Evolutionary conservation across 2,113 vertebrate genomes (phyloP), one percentile per base, ranked within the genome.

Genomic region (Osmerus mordax): DNA sequence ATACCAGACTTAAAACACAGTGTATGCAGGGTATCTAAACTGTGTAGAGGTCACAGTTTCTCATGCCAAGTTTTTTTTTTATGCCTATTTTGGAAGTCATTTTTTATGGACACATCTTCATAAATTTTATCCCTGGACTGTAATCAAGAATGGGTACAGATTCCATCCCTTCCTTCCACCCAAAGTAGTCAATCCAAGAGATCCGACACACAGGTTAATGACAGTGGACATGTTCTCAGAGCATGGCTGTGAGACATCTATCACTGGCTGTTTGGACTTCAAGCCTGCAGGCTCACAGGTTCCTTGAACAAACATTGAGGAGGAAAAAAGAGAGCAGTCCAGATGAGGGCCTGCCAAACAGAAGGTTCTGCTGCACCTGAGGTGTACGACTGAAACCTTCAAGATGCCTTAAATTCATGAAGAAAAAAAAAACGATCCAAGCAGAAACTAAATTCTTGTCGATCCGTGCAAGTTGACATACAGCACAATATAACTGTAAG

Each of bases 181-280:
- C 60, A 72, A 77, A 76, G 67, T 59, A 69, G 70, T 67, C 78
- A 56, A 69, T 6, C 29, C 77, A 79, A 32, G 69, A 81, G 70
- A 73, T 73, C 78, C 74, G 75, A 81, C 70, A 79, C 65, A 58
- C 71, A 78, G 64, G 53, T 75, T 80, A 80, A 82, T 84, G 82
- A 87, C 79, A 77, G 69, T 16, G 71, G 72, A 75, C 67, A 64
- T 78, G 83, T 77, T 82, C 79, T 83, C 58, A 1, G 28, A 80
- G 81, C 77, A 76, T 15, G 74, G 71, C 28, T 63, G 72, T 65
- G 76, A 76, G 77, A 69, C 65, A 67, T 78, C 68, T 82, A 65
- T 71, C 65, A 73, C 23, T 66, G 67, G 7, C 69, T 52, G 76
- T 53, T 75, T 69, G 81, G 81, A 74, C 75, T 78, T 80, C 59